Evolutionary conservation across 2,888 invertebrate species (phyloP), one percentile per base, ranked within the genome.

Genomic region (Epinotia demarniana): DNA sequence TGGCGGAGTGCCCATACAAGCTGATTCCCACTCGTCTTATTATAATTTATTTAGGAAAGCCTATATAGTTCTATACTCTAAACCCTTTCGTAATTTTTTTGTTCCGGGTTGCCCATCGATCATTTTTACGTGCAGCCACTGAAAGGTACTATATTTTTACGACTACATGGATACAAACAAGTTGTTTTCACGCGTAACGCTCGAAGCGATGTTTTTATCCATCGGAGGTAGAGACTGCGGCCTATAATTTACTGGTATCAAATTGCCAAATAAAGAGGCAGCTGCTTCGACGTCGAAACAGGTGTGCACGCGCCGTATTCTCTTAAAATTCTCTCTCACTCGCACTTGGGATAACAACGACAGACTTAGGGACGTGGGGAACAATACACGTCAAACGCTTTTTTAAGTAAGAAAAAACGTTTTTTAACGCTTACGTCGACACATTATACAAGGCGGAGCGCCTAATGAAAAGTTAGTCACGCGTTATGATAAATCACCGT

Each of bases 271-370:
- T 85, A 82, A 84, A 81, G 77, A 80, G 83, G 83, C 90, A 91
- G 90, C 87, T 90, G 91, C 80, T 80, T 79, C 73, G 73, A 81
- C 80, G 79, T 78, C 78, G 79, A 83, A 87, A 88, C 91, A 91
- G 91, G 90, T 91, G 91, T 85, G 85, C 88, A 86, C 89, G 87
- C 84, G 90, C 84, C 86, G 80, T 79, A 71, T 74, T 77, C 81
- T 82, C 82, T 61, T 67, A 67, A 62, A 27, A 73, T 78, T 58
- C 80, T 79, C 64, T 84, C 85, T 82, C 81, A 58, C 80, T 86
- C 78, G 66, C 77, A 71, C 80, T 67, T 79, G 66, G 74, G 78
- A 81, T 79, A 83, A 80, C 69, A 72, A 77, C 76, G 73, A 78
- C 77, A 80, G 77, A 78, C 75, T 77, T 46, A 76, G 76, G 62